A percentile compares a stretch with the other conserved stretches of the same genome.
Conservation (phyloP, 2,113 vertebrate species). For the Dermatemys mawii region DNA sequence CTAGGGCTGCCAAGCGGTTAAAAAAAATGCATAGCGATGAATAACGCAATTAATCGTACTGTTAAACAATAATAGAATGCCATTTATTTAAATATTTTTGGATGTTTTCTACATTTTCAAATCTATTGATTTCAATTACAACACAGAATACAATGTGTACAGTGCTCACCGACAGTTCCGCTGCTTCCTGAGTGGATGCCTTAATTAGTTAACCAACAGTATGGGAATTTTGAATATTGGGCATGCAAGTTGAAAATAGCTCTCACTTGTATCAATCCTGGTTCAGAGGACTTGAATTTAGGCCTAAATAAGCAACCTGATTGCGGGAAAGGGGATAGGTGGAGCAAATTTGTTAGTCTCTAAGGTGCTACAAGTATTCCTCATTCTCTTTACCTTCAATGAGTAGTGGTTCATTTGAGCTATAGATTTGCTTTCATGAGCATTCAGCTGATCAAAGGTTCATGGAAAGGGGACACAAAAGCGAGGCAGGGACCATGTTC, state of each 20-base stretch:
- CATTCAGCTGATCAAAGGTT: neutral
- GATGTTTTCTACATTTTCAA: too few species aligned
- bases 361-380: too few species aligned
- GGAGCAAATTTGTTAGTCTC: too few species aligned
- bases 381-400: neutral
- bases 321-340: neutral
- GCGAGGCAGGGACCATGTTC: neutral
- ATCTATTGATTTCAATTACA: too few species aligned
- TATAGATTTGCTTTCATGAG: neutral
- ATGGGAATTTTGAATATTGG: neutral
- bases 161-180: fast-evolving
- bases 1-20: too few species aligned
- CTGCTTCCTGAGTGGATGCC: neutral
- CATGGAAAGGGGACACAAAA: neutral
- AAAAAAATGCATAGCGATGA: too few species aligned
- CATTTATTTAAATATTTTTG: too few species aligned
- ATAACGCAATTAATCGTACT: too few species aligned
- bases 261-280: neutral
- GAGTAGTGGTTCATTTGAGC: neutral
- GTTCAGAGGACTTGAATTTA: constrained; percentile 26
- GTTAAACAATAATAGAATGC: too few species aligned
- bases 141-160: too few species aligned
- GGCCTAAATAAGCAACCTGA: neutral
- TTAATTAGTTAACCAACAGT: constrained; percentile 16
- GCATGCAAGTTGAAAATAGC: neutral